Evolutionary conservation across 2,888 invertebrate species (phyloP).

Genomic region (Leptura quadrifasciata): DNA sequence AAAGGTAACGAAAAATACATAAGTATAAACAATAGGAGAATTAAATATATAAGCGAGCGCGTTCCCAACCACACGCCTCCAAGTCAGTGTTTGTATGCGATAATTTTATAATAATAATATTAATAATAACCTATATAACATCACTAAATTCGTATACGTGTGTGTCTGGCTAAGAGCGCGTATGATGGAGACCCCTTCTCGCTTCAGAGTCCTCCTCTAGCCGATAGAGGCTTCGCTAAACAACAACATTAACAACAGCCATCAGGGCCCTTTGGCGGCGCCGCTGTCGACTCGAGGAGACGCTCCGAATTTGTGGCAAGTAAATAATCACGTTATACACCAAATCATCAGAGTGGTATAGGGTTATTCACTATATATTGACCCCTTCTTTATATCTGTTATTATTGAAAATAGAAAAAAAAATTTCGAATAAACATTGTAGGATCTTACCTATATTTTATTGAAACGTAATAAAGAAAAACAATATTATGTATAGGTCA

Average conservation of each 20-base stretch:
- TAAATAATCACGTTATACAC: constrained; percentile 58
- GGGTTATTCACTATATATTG: too few relatives aligned
- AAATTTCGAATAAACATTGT: too few relatives aligned
- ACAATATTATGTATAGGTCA: too few relatives aligned
- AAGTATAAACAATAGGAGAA: constrained; percentile 58
- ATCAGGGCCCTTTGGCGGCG: constrained; percentile 44
- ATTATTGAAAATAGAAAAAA: too few relatives aligned
- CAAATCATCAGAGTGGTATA: constrained; percentile 59
- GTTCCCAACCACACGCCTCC: constrained; percentile 39
- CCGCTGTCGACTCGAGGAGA: constrained; percentile 39
- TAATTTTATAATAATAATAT: constrained; percentile 62
- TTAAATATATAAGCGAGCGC: constrained; percentile 36
- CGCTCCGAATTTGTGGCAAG: constrained; percentile 53
- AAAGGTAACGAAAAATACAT: constrained; percentile 66
- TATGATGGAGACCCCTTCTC: constrained; percentile 45
- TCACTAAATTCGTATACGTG: constrained; percentile 71
- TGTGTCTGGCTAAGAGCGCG: constrained; percentile 55
- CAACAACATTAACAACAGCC: constrained; percentile 64
- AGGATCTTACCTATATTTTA: too few relatives aligned
- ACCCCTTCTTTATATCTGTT: too few relatives aligned
- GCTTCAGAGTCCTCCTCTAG: constrained; percentile 39
- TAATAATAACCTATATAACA: constrained; percentile 68
- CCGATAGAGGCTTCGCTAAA: constrained; percentile 44
- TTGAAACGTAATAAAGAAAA: too few relatives aligned
- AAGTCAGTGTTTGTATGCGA: constrained; percentile 53